Conservation (phyloP, 2,888 invertebrate genomes). For the Lycia hirtaria region DNA sequence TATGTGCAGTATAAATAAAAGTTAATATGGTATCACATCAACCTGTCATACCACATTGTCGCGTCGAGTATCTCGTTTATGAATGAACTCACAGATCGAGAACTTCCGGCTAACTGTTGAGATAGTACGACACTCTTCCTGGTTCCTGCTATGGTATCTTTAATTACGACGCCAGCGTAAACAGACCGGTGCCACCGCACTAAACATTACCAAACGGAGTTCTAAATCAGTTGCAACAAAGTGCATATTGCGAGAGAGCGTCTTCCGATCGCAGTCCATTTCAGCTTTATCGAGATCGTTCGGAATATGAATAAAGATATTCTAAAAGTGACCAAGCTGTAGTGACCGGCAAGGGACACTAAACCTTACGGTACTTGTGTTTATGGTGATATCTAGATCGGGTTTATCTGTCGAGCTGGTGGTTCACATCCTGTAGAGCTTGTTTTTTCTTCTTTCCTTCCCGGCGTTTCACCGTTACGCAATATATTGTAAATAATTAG, state of each 20-base stretch:
- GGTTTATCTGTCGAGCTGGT: conserved; percentile 56
- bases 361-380: conserved; percentile 53
- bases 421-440: conserved; percentile 77
- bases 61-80: conserved; percentile 75
- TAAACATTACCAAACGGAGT: conserved; percentile 45
- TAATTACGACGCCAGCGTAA: conserved; percentile 79
- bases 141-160: conserved; percentile 84
- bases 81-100: conserved; percentile 85
- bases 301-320: conserved; percentile 83
- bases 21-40: conserved; percentile 59
- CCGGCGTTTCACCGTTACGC: conserved; percentile 85
- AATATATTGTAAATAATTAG: conserved; percentile 86
- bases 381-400: conserved; percentile 60
- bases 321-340: conserved; percentile 74
- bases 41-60: conserved; percentile 79
- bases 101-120: conserved; percentile 85
- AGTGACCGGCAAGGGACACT: conserved; percentile 52
- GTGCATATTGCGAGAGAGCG: conserved; percentile 54
- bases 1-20: conserved; percentile 61
- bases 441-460: conserved; percentile 80
- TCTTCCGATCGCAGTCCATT: conserved; percentile 69
- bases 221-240: conserved; percentile 55
- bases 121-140: conserved; percentile 86
- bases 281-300: conserved; percentile 78
- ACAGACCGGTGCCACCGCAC: conserved; percentile 57